Evolutionary conservation across 2,888 invertebrate species (phyloP).

Genomic region (Drosophila subsilvestris): DNA sequence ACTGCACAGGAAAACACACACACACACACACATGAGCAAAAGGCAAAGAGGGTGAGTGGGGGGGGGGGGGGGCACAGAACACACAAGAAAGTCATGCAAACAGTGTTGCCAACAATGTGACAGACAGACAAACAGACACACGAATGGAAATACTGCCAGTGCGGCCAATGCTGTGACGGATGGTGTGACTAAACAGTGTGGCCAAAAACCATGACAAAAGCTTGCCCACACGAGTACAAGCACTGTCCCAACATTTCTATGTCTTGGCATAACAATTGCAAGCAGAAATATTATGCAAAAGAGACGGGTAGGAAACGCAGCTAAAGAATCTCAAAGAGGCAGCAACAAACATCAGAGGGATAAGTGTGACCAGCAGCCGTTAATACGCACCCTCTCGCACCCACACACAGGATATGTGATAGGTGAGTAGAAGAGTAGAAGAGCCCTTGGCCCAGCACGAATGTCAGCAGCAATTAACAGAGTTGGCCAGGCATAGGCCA

Average conservation of each 20-base stretch:
- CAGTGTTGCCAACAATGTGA: constrained; percentile 41
- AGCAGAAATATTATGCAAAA: neutral
- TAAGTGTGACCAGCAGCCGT: neutral
- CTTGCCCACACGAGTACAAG: neutral
- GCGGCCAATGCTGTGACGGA: constrained; percentile 16
- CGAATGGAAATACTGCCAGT: neutral
- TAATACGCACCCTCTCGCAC: neutral
- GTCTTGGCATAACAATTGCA: neutral
- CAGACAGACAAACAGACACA: neutral
- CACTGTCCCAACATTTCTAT: neutral
- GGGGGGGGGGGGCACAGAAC: constrained; percentile 11
- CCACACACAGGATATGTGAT: neutral
- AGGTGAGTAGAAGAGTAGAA: neutral
- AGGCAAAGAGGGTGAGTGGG: neutral
- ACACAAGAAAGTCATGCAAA: constrained; percentile 27
- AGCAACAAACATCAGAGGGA: neutral
- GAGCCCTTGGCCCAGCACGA: constrained; percentile 34
- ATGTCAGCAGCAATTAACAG: constrained; percentile 76
- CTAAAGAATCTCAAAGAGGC: neutral
- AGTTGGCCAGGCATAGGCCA: constrained; percentile 46
- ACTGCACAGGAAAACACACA: constrained; percentile 36
- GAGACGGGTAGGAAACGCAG: neutral
- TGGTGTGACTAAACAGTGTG: constrained; percentile 15
- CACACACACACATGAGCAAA: neutral
- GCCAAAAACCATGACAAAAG: neutral